Conservation (phyloP, 92 coral and sea anemone species). For the Plumapathes pennacea region DNA sequence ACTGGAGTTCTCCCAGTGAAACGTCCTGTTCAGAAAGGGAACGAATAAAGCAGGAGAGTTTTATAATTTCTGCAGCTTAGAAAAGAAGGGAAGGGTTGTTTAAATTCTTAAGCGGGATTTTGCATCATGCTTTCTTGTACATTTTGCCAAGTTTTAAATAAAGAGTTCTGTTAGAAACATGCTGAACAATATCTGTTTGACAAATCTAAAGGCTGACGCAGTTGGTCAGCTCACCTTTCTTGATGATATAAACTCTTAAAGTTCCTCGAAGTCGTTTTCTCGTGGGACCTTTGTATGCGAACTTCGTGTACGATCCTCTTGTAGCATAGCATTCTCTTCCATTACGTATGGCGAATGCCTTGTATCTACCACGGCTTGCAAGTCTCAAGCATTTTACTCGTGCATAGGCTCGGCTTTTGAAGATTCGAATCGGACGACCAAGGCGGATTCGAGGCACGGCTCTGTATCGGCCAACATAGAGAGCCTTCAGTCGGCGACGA, state of each 20-base stretch:
- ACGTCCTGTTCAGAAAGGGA: no score
- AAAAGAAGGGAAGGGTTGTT: no score
- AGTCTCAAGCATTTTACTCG: slow-evolving; percentile 1
- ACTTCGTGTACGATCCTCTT: neutral
- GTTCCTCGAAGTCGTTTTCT: slow-evolving; percentile 31
- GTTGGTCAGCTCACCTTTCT: slow-evolving; percentile 9
- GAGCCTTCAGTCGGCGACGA: no score
- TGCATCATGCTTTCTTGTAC: no score
- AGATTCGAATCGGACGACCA: slow-evolving; percentile 10
- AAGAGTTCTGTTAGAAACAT: no score
- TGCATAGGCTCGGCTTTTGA: slow-evolving; percentile 5
- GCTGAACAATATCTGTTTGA: neutral
- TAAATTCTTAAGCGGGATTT: no score
- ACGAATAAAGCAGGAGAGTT: no score
- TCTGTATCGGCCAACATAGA: slow-evolving; percentile 9
- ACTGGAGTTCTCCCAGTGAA: no score
- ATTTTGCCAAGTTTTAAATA: no score
- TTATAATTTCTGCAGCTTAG: no score
- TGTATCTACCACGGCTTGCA: slow-evolving; percentile 20
- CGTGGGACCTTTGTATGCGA: slow-evolving; percentile 4
- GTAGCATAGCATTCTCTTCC: slow-evolving; percentile 18
- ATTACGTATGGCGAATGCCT: slow-evolving; percentile 1
- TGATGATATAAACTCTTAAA: slow-evolving; percentile 12
- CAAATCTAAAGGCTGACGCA: neutral
- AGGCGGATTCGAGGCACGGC: slow-evolving; percentile 9